Evolutionary conservation across 2,797 vertebrate species (phyloP).

Genomic region (Catharus ustulatus): DNA sequence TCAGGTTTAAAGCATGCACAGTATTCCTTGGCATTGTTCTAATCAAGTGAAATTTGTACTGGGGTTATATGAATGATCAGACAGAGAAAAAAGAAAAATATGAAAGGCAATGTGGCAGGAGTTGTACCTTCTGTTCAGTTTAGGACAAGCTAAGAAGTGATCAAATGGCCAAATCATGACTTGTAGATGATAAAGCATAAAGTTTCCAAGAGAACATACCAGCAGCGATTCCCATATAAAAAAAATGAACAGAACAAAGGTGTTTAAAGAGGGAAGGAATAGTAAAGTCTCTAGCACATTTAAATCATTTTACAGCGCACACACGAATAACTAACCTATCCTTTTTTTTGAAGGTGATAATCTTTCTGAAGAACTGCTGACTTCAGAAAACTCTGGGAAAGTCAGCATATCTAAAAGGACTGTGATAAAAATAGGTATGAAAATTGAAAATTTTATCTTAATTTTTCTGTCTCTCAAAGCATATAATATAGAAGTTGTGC

Average conservation of each 20-base stretch:
- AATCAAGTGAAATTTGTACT: neutral
- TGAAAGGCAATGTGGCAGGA: neutral
- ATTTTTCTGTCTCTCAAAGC: conserved; percentile 26
- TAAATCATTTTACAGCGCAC: neutral
- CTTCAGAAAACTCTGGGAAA: neutral
- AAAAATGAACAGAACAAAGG: neutral
- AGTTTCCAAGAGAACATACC: neutral
- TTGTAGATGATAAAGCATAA: neutral
- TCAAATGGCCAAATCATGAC: neutral
- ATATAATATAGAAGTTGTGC: neutral
- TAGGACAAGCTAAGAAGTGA: neutral
- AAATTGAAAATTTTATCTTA: conserved; percentile 34
- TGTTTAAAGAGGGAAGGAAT: neutral
- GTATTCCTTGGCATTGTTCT: neutral
- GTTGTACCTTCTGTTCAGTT: neutral
- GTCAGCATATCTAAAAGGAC: neutral
- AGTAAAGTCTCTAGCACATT: neutral
- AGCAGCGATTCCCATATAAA: neutral
- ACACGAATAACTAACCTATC: neutral
- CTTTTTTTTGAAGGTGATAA: neutral
- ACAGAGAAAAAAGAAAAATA: neutral
- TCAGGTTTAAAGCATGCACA: neutral
- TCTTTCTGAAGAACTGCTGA: conserved; percentile 38
- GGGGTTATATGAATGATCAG: neutral
- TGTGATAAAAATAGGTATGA: conserved; percentile 11